These are phyloP conservation scores for Oscheius sp. DNA, from an alignment of 1,140 invertebrate genomes.

Conservation along the genomic window DNA sequence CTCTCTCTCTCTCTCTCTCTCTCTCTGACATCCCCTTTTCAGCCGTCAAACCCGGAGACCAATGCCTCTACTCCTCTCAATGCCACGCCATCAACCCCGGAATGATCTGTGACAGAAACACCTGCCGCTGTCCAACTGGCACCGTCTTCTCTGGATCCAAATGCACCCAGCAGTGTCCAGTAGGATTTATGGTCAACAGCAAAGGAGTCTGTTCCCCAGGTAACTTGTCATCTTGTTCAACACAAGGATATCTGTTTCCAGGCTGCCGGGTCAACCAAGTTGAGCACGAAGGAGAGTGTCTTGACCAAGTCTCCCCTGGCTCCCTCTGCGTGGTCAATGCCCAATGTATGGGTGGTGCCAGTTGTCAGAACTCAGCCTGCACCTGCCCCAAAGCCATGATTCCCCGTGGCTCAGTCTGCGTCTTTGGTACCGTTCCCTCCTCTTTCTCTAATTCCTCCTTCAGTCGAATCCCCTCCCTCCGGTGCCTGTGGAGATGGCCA, in stretches of 20 bases:
- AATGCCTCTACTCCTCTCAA: slow-evolving; percentile 58
- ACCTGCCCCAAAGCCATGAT: not conserved
- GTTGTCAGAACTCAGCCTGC: slow-evolving; percentile 40
- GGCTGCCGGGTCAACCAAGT: slow-evolving; percentile 58
- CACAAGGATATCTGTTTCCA: too few relatives aligned
- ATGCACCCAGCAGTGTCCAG: slow-evolving; percentile 49
- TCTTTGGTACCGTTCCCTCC: not conserved
- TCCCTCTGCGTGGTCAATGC: slow-evolving; percentile 56
- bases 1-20: not conserved
- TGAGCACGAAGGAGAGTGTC: slow-evolving; percentile 53
- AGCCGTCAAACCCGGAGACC: slow-evolving; percentile 45
- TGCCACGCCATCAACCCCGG: slow-evolving; percentile 56
- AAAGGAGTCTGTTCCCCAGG: slow-evolving; percentile 55
- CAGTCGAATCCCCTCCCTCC: slow-evolving; percentile 4
- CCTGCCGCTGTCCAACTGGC: slow-evolving; percentile 52
- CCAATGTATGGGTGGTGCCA: slow-evolving; percentile 56
- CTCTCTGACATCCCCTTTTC: not conserved
- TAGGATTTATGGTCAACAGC: slow-evolving; percentile 47
- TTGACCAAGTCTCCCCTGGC: slow-evolving; percentile 53
- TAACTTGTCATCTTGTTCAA: too few relatives aligned
- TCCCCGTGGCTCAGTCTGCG: not conserved
- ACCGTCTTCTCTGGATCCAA: slow-evolving; percentile 52
- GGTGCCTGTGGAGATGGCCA: not conserved
- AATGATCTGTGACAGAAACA: slow-evolving; percentile 50
- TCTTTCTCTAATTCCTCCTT: not conserved